Evolutionary conservation across 2,113 vertebrate genomes (phyloP).

Genomic region (Myotis yumanensis): DNA sequence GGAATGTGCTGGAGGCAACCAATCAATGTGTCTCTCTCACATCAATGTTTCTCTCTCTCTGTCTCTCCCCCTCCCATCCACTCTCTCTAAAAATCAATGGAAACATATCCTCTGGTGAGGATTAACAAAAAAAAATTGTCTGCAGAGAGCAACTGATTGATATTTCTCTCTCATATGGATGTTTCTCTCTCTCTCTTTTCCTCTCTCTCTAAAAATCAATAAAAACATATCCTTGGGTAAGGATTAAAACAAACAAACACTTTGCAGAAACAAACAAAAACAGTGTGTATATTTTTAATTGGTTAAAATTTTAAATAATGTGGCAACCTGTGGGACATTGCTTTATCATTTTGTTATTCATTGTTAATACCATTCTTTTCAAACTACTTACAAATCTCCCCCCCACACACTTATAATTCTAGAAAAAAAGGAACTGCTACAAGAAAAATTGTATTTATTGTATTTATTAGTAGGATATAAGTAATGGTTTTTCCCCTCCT

Average conservation of each 20-base stretch:
- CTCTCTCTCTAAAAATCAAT: background rate
- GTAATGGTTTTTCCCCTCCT: background rate
- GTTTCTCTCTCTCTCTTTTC: too few relatives aligned
- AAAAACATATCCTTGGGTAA: background rate
- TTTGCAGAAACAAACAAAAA: background rate
- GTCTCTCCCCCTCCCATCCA: too few relatives aligned
- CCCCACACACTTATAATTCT: background rate
- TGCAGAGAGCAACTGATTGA: background rate
- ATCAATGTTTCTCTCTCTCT: too few relatives aligned
- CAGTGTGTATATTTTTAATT: background rate
- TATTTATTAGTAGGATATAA: background rate
- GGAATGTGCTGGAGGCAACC: too few relatives aligned
- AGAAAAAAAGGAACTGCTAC: constrained; percentile 8
- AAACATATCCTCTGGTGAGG: too few relatives aligned
- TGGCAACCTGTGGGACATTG: background rate
- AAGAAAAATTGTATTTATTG: constrained; percentile 21
- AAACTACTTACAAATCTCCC: background rate
- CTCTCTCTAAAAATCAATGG: too few relatives aligned
- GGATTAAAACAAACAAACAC: background rate
- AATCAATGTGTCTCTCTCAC: too few relatives aligned
- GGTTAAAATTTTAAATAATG: background rate
- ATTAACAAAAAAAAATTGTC: too few relatives aligned
- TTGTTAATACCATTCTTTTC: background rate
- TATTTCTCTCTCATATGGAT: background rate
- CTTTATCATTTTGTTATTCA: background rate